Percentiles rank a stretch among this genome's conserved stretches.
phyloP scores from a whole-genome alignment of 2,888 invertebrate genomes.

The Synergus itoensis region DNA sequence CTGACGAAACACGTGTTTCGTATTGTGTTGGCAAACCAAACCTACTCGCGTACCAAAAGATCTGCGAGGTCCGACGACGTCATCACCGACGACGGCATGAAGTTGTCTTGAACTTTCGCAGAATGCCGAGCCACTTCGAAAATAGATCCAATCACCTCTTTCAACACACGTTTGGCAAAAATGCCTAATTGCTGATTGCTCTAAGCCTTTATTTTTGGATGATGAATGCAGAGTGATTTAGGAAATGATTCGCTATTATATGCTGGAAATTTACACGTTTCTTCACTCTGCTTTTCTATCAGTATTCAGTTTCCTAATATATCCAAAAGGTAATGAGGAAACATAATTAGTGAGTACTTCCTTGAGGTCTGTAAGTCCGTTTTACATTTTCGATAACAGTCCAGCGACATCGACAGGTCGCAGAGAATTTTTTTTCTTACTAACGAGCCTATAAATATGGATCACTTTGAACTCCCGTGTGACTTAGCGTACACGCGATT shows the following conservation, averaged over 20 bases:
- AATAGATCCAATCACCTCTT: slow-evolving; percentile 33
- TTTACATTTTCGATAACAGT: slow-evolving; percentile 27
- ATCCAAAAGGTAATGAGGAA: not conserved
- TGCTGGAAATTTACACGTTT: not conserved
- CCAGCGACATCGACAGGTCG: slow-evolving; percentile 17
- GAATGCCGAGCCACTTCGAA: slow-evolving; percentile 28
- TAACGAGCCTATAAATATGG: slow-evolving; percentile 69
- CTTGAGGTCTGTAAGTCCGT: slow-evolving; percentile 4
- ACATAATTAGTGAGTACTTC: slow-evolving; percentile 19
- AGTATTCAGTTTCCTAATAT: not conserved
- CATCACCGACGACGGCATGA: slow-evolving; percentile 33
- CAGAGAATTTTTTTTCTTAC: slow-evolving; percentile 42
- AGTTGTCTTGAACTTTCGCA: slow-evolving; percentile 10
- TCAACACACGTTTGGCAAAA: slow-evolving; percentile 35
- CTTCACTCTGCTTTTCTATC: not conserved
- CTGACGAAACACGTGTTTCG: slow-evolving; percentile 55
- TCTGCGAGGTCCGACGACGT: slow-evolving; percentile 9
- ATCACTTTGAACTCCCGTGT: slow-evolving; percentile 64
- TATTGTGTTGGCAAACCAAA: slow-evolving; percentile 46
- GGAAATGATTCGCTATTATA: not conserved
- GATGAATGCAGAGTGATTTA: not conserved
- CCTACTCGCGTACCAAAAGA: slow-evolving; percentile 48
- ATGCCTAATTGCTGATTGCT: slow-evolving; percentile 38
- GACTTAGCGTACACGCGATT: slow-evolving; percentile 59
- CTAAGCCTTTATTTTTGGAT: not conserved